Percentiles rank a stretch among this genome's conserved stretches.
Conservation (phyloP, 37 sponge, comb jelly and placozoan species). For the Beroe forskalii region DNA sequence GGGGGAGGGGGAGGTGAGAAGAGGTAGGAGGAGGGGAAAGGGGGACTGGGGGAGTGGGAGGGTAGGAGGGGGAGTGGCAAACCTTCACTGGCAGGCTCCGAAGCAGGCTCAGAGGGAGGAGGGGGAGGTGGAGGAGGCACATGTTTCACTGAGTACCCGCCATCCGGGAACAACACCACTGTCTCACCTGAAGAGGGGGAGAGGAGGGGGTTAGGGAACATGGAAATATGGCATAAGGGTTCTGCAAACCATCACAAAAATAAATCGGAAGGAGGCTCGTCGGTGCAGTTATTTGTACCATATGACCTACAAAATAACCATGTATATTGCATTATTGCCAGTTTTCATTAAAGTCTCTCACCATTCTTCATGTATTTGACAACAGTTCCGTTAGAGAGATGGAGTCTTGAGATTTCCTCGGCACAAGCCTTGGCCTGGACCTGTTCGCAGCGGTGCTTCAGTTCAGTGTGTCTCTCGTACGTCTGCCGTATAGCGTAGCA, state of each 20-base stretch:
- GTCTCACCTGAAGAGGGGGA: constrained; percentile 64
- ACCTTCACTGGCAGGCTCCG: neutral
- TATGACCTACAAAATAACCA: too few species aligned
- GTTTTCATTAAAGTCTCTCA: too few species aligned
- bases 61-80: too few species aligned
- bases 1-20: too few species aligned
- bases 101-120: neutral
- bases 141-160: constrained; percentile 19
- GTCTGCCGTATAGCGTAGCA: constrained; percentile 16
- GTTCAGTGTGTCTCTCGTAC: constrained; percentile 15
- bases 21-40: too few species aligned
- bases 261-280: too few species aligned
- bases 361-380: constrained; percentile 51
- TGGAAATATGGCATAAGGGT: too few species aligned
- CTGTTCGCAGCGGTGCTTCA: constrained; percentile 42
- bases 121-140: constrained; percentile 39
- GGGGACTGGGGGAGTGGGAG: too few species aligned
- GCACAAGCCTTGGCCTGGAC: constrained; percentile 42
- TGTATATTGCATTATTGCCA: too few species aligned
- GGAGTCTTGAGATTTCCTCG: constrained; percentile 15
- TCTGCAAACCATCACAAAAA: too few species aligned
- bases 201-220: too few species aligned
- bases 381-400: constrained; percentile 30
- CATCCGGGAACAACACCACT: constrained; percentile 36
- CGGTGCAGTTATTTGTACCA: too few species aligned